Percentiles rank a stretch among this genome's conserved stretches.
Conservation (phyloP, 2,888 invertebrate species). For the Boloria selene region DNA sequence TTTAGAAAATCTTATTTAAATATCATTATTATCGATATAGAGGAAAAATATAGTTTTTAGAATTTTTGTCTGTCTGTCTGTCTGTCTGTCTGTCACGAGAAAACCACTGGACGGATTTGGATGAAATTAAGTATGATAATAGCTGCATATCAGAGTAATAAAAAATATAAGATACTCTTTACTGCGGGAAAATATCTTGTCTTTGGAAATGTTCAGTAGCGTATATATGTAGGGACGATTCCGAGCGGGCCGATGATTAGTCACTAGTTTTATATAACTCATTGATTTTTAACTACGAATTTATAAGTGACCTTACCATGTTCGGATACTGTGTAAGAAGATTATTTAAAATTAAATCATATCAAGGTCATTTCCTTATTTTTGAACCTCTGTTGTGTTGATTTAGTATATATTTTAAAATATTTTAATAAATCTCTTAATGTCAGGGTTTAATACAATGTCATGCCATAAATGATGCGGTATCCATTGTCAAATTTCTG, state of each 20-base stretch:
- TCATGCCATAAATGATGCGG: too few relatives aligned
- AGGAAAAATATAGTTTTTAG: background rate
- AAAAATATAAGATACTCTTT: too few relatives aligned
- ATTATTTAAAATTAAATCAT: slow-evolving; percentile 10
- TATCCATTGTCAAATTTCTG: too few relatives aligned
- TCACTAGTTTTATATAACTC: slow-evolving; percentile 3
- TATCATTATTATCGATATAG: background rate
- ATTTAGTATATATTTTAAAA: background rate
- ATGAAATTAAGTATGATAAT: background rate
- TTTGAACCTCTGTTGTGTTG: slow-evolving; percentile 4
- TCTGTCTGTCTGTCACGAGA: too few relatives aligned
- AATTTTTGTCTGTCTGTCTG: too few relatives aligned
- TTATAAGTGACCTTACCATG: slow-evolving; percentile 6
- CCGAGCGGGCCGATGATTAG: background rate
- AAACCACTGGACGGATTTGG: too few relatives aligned
- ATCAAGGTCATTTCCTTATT: slow-evolving; percentile 20
- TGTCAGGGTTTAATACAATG: too few relatives aligned
- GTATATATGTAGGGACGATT: background rate
- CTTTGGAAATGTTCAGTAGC: too few relatives aligned
- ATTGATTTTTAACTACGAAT: slow-evolving; percentile 8
- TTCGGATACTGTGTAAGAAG: background rate
- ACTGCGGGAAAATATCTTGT: too few relatives aligned
- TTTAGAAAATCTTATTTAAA: too few relatives aligned
- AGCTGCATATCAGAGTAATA: too few relatives aligned
- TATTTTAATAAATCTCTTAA: too few relatives aligned